Evolutionary conservation across 2,888 invertebrate species (phyloP).

Genomic region (Agrenia bidenticulata): DNA sequence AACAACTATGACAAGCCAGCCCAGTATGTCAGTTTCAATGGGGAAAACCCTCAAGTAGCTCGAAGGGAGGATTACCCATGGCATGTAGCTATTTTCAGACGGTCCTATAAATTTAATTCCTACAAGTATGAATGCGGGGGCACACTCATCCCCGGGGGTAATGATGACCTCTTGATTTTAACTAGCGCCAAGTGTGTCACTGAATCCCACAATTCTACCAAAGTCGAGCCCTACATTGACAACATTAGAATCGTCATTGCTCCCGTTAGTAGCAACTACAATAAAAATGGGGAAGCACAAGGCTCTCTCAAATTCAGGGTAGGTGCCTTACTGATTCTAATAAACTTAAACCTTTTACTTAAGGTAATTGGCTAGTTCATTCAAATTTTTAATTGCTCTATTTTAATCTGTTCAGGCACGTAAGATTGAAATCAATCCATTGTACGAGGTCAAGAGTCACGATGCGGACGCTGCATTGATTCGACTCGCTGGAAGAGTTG

Average conservation of each 20-base stretch:
- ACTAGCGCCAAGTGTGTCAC: constrained; percentile 42
- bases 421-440: constrained; percentile 38
- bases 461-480: constrained; percentile 39
- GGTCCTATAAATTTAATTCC: constrained; percentile 18
- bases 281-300: constrained; percentile 31
- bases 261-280: constrained; percentile 37
- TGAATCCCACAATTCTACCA: constrained; percentile 22
- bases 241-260: constrained; percentile 36
- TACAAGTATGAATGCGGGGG: constrained; percentile 41
- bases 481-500: constrained; percentile 29
- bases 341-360: neutral
- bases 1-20: neutral
- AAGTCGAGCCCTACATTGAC: constrained; percentile 11
- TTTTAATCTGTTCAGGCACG: constrained; percentile 25
- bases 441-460: constrained; percentile 31
- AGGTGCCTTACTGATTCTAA: neutral
- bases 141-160: constrained; percentile 32
- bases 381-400: constrained; percentile 10
- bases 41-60: constrained; percentile 24
- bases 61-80: constrained; percentile 42
- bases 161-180: constrained; percentile 24
- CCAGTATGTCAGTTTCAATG: neutral
- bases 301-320: constrained; percentile 38
- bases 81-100: constrained; percentile 39
- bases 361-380: neutral